These are phyloP conservation scores for Thereva nobilitata DNA, from an alignment of 2,888 invertebrate genomes.

Conservation along the genomic window DNA sequence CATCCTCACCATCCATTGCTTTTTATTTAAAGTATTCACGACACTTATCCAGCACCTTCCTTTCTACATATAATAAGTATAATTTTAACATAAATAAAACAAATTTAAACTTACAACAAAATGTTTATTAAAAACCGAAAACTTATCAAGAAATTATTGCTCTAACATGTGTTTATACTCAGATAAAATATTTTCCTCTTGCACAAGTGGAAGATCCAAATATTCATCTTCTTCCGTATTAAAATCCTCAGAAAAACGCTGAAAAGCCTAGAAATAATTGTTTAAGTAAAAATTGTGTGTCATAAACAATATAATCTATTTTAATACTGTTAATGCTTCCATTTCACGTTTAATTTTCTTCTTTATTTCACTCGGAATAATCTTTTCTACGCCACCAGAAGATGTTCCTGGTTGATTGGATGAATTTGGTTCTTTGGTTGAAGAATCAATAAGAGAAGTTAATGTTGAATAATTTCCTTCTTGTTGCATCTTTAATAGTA, in stretches of 20 bases:
- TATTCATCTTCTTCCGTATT: constrained; percentile 70
- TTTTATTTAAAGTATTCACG: too few species aligned
- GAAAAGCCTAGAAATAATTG: constrained; percentile 59
- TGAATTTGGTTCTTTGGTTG: background rate
- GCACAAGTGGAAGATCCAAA: constrained; percentile 69
- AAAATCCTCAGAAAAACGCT: constrained; percentile 65
- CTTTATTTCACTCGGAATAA: constrained; percentile 42
- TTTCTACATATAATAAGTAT: too few species aligned
- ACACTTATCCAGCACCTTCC: too few species aligned
- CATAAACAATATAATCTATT: background rate
- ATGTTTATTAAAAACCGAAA: background rate
- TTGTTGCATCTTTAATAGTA: constrained; percentile 59
- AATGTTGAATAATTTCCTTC: constrained; percentile 45
- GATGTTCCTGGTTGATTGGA: constrained; percentile 42
- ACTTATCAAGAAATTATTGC: constrained; percentile 44
- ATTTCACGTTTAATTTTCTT: constrained; percentile 49
- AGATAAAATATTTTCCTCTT: constrained; percentile 70
- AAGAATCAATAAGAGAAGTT: background rate
- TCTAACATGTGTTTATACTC: constrained; percentile 69
- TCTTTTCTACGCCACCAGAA: constrained; percentile 38
- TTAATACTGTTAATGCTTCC: constrained; percentile 45
- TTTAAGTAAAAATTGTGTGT: background rate
- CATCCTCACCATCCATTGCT: too few species aligned
- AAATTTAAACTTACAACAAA: too few species aligned
- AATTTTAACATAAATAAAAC: too few species aligned